Evolutionary conservation across 2,113 vertebrate genomes (phyloP), one percentile per base, ranked within the genome.

Genomic region (Hyla sarda): DNA sequence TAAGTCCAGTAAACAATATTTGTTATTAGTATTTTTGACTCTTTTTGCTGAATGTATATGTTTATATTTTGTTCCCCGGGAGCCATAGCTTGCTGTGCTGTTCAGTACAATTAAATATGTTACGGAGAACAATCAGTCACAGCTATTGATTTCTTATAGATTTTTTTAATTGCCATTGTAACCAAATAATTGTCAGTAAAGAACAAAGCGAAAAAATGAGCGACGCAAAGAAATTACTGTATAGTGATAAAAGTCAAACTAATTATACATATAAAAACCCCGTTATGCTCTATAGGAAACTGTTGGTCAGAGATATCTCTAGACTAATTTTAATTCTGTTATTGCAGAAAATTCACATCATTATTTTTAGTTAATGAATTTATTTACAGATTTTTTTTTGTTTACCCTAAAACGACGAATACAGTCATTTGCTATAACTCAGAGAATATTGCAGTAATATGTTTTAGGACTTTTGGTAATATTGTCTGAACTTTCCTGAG

Each of bases 201-300:
- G 71, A 41, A 45, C 34, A 73, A 71, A 71, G 37, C 45, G 13
- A 45, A 45, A 73, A 60, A 73, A 37, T 73, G 71, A 73, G 45
- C 21, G 16, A 45, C n/a, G 37, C 34, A n/a, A 73, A n/a, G n/a
- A 73, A 73, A 73, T 45, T 41, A 73, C 71, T n/a, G 23, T 60
- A 60, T 60, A 73, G 71, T 45, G 71, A 11, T n/a, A 37, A n/a
- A 73, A 41, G 37, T 73, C 19, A 72, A 72, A 21, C 17, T 37
- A 72, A 72, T 41, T 72, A 41, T 72, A 72, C 32, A 72, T 6
- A 41, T 32, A 37, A 21, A 41, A 34, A 72, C 37, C 19, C 4
- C n/a, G 23, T 10, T 72, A 37, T 72, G 69, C 69, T 72, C 11
- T 71, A 71, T 7, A 71, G 65, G 34, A 71, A 41, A 1, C 69